Base-by-base conservation (phyloP, 2,113 vertebrate genomes). In the Eupsittula cactorum region DNA sequence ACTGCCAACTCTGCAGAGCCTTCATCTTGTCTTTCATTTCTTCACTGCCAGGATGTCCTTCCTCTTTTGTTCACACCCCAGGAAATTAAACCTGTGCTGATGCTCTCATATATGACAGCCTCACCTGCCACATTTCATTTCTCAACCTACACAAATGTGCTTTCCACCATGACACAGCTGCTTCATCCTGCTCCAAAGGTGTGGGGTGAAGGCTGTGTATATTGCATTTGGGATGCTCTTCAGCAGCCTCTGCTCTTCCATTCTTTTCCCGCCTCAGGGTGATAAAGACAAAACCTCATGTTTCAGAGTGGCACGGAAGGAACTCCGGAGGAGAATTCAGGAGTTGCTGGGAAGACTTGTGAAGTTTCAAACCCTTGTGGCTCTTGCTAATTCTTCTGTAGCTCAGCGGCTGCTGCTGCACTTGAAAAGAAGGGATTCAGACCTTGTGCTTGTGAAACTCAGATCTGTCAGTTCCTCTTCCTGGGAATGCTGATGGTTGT, bases 401-500 rank as follows among this genome's bases (percentile, higher is more conserved):
- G 57, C 49, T 57, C 49, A 13, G 15, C 21, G 35, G 18, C 47
- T 41, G 13, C 27, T 46, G 28, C 35, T 23, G 7, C 41, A 8
- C 39, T 29, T 57, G 1, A 42, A 27, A 25, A 55, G n/a, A 64
- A 55, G 15, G 16, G 27, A 78, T 42, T 44, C 46, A 67, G 78
- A 46, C 6, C 24, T 42, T 57, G 16, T 24, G 23, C 44, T n/a
- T 55, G 29, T 77, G 80, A 84, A 73, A 60, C 29, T 59, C 39
- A 28, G 4, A 21, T 23, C 16, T 15, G 37, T 76, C 75, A 73
- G 39, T 29, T 93, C 97, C 74, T 93, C 75, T 97, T 55, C 97
- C 97, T 20, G n/a, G 20, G 35, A 20, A 47, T 25, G 60, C 85
- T 41, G 74, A 77, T 4, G 97, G 98, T 98, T 29, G 98, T 98